Evolutionary conservation across 2,888 invertebrate genomes (phyloP), one percentile per base, ranked within the genome.

Genomic region (Eumacrocentrus americanus): DNA sequence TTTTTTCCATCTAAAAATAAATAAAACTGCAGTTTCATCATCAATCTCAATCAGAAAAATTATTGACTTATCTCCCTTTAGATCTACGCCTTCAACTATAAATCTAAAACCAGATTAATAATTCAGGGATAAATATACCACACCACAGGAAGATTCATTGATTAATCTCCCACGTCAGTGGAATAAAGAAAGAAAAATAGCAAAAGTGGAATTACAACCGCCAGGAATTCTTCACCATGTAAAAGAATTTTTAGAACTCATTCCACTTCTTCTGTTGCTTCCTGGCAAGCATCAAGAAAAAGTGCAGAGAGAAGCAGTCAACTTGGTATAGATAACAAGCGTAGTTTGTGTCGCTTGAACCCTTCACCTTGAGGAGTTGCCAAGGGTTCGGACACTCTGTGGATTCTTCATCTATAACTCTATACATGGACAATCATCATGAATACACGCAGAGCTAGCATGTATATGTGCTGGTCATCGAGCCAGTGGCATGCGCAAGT

Each of bases 401-500:
- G 23, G 22, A n/a, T 46, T 46, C 44, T 22, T 22, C 44, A n/a
- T 2, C 18, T 20, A 44, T 20, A 42, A 18, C 18, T 42, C 14
- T 44, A 42, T 18, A 18, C 42, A 42, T 37, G 37, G n/a, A 16
- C 14, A 40, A 16, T 7, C 12, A 40, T 40, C 22, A 44, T 44
- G 2, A 9, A 20, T 44, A 22, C 42, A 42, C n/a, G 3, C 12
- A 3, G n/a, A 11, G 7, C 20, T 42, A 16, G 7, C n/a, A 29
- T 54, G 12, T 22, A 22, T 20, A 23, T 38, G 22, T 3, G n/a
- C 40, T 51, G 3, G 47, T 55, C 62, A 44, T 59, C 55, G 44
- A 48, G 57, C 66, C 67, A 20, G 14, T 72, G 70, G 73, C 75
- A 76, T 77, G 78, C 78, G 77, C 79, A 71, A 64, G 64, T 70